Evolutionary conservation across 2,797 vertebrate species (phyloP), one percentile per base, ranked within the genome.

Genomic region (Gobionotothen gibberifrons): DNA sequence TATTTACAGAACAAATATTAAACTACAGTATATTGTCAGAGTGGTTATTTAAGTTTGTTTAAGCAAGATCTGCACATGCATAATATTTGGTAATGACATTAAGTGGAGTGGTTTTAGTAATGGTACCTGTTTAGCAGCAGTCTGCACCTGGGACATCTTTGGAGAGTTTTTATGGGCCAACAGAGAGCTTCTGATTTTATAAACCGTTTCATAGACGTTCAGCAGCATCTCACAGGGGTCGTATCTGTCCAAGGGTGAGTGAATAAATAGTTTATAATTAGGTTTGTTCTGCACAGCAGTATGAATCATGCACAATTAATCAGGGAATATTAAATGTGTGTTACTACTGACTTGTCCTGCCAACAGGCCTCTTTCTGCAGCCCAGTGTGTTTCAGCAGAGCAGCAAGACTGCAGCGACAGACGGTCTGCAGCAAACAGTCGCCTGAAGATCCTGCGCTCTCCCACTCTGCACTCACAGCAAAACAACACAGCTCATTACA

Each of bases 371-470:
- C 91, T 53, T 89, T 93, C 83, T 95, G 93, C 56, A 95, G 88
- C 16, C 95, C 95, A 0, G 94, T 92, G 84, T 96, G 95, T 83
- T 95, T 96, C 40, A 96, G 90, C 53, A 96, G 89, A 74, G 91
- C 95, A 58, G 95, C 95, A 59, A 96, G 90, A 76, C 93, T 91
- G 83, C 95, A 96, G 81, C 94, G 94, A 55, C 94, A 95, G 0
- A 90, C 94, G 1, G 92, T 91, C 78, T 95, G 92, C 81, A 96
- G 87, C 85, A 96, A 84, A 81, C 82, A 78, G 69, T 95, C 94
- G 2, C 89, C 92, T 13, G 79, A 82, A 14, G 92, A 85, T 44
- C 88, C 87, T 63, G 87, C 89, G 9, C 67, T 90, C 32, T 95
- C 95, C 95, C 94, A 96, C 75, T 96, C 95, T 95, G 82, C 66